Evolutionary conservation across 1,140 invertebrate genomes (phyloP), one percentile per base, ranked within the genome.

Genomic region (Apis florea): DNA sequence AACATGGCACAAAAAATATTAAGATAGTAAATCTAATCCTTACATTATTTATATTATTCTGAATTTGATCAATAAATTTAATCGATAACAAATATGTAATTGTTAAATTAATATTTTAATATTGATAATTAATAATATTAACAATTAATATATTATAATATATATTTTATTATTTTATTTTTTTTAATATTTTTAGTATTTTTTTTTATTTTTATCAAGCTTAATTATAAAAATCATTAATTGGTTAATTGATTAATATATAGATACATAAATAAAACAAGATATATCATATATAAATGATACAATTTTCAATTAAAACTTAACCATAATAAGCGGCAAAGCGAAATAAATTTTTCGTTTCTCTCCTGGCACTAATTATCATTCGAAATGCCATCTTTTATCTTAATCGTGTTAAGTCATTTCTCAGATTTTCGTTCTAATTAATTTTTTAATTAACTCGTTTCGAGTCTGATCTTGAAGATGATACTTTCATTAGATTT

Each of bases 371-470:
- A 24, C 15, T 51, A 74, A 63, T 74, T 51, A 49, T 24, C 58
- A 63, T 74, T 74, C 72, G 59, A 74, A 64, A 64, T n/a, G 49
- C 21, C 8, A 17, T n/a, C 24, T 74, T 51, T 63, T 59, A 26
- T 24, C 5, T 47, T 74, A 74, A 74, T 74, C 49, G 59, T 51
- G 47, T 74, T 74, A 74, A 63, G 58, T 74, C 24, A n/a, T 49
- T 74, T 72, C 54, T 72, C 54, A 58, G 70, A 15, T 53, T 47
- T 17, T 17, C 17, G 72, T 74, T 51, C 59, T 63, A 77, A 66
- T 77, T 63, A 68, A 67, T 68, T 77, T 68, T 31, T 51, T 40
- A 40, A 40, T 40, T 40, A 40, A 40, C 53, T 68, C 26, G 64
- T 77, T 68, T 49, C 19, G 53, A 68, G 54, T 24, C 13, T n/a